Evolutionary conservation across 2,797 vertebrate genomes (phyloP), one percentile per base, ranked within the genome.

Genomic region (Paguma larvata): DNA sequence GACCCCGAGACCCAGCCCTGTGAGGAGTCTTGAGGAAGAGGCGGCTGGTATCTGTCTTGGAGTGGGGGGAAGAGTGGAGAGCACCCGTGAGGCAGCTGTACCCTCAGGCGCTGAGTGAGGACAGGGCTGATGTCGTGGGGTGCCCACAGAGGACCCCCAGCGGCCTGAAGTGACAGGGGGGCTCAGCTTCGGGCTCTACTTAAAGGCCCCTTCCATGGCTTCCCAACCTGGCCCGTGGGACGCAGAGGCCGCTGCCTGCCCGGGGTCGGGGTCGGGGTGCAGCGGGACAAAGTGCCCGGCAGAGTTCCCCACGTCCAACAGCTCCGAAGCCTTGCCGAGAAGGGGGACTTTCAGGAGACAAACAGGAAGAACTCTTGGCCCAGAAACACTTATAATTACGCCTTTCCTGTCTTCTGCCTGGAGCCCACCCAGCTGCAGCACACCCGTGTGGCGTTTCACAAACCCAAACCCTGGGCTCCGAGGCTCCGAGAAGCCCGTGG

Each of bases 371-470:
- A 88, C 87, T 14, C 6, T 11, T 80, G 27, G 6, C 84, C 46
- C 84, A 48, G 19, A 46, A 91, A 77, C 46, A 12, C 53, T 73
- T 18, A 5, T 34, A 78, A 80, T 85, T 44, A 73, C 21, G 48
- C 68, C 30, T 86, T 38, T 87, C 46, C 63, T 93, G 56, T 72
- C 51, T 91, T 72, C 41, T 34, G 30, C 41, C 62, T n/a, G 77
- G 41, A 46, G 44, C 25, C 75, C 44, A 2, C 46, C 18, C 48
- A 67, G 38, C 48, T 12, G 23, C 41, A 16, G 16, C 41, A 85
- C 12, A 78, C 6, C 56, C 23, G 7, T 1, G 1, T 10, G 41
- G 51, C 0, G 0, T 13, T 97, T 84, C 85, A 84, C 68, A 90
- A 67, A 82, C 44, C n/a, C 34, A 96, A 91, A 10, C 23, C 44